Base-by-base conservation (phyloP, 53 echinoderm and acorn worm species). In the Crossaster papposus region DNA sequence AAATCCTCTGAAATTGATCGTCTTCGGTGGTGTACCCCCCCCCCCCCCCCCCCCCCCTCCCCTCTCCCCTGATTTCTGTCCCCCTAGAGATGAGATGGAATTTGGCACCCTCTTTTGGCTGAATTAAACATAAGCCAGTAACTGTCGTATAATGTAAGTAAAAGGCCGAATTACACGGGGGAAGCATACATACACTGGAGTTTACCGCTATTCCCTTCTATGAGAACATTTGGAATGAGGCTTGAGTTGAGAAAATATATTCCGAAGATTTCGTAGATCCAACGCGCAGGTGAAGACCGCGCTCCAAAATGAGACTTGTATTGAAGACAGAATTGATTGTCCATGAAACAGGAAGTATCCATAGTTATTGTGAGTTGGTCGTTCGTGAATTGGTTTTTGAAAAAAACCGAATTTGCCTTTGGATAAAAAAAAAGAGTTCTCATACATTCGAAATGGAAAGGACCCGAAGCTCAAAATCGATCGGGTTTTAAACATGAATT, bases 291-390 rank as follows among this genome's bases (percentile, higher is more conserved):
- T 68, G 68, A 28, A 11, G 10, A 68, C 68, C 22, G 9, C 26
- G 28, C 68, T 24, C 20, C 68, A 23, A 14, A 68, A 68, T 23
- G 26, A 12, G 68, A 11, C 68, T 68, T 68, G n/a, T n/a, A 68
- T 68, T 68, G 68, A 68, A n/a, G 22, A 26, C n/a, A 68, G 28
- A 68, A 68, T 68, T 68, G 68, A 68, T 68, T 26, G 68, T 28
- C 5, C 4, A 68, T 23, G 68, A 68, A 68, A 12, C 28, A 26
- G 68, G 68, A 68, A 68, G 22, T 68, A 26, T 28, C 28, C 68
- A 68, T n/a, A 68, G n/a, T n/a, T n/a, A 68, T 28, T 68, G 68
- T 4, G 24, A n/a, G 68, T 12, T 68, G 20, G 68, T 24, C 18
- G 28, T n/a, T 28, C 23, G 11, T 26, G 68, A n/a, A n/a, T 20